These are phyloP conservation scores for Drosophila fuyamai DNA, from an alignment of 1,140 invertebrate species.

Conservation along the genomic window DNA sequence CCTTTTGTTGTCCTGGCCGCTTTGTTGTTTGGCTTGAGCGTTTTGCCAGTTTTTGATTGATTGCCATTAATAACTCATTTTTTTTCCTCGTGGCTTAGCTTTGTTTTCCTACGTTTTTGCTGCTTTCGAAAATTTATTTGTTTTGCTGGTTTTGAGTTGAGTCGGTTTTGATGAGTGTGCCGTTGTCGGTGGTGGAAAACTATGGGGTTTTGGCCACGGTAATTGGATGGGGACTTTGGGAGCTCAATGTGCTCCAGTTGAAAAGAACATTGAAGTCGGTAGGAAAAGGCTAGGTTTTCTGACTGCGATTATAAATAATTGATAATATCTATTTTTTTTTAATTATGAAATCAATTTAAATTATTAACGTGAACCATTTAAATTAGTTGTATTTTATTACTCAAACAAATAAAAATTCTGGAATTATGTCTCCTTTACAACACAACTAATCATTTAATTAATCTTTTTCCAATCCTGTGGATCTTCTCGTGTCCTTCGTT, in stretches of 20 bases:
- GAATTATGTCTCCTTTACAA: not conserved
- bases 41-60: slow-evolving; percentile 74
- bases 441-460: not conserved
- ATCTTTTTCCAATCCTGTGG: not conserved
- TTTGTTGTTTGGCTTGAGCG: slow-evolving; percentile 46
- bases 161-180: slow-evolving; percentile 44
- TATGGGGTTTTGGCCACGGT: slow-evolving; percentile 18
- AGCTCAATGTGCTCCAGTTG: slow-evolving; percentile 17
- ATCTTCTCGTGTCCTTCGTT: not conserved
- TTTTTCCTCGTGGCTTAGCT: slow-evolving; percentile 36
- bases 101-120: slow-evolving; percentile 34
- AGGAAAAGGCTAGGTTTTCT: not conserved
- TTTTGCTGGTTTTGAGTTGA: slow-evolving; percentile 49
- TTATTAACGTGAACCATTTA: too few relatives aligned
- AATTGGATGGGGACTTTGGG: slow-evolving; percentile 50
- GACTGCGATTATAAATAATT: not conserved
- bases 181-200: slow-evolving; percentile 29
- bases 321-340: not conserved
- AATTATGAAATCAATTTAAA: not conserved
- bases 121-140: slow-evolving; percentile 68
- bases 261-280: slow-evolving; percentile 8
- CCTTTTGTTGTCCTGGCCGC: slow-evolving; percentile 27
- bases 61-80: slow-evolving; percentile 83
- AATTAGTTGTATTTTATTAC: too few relatives aligned
- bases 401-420: too few relatives aligned